Evolutionary conservation across 1,140 invertebrate genomes (phyloP).

Genomic region (Catajapyx aquilonaris): DNA sequence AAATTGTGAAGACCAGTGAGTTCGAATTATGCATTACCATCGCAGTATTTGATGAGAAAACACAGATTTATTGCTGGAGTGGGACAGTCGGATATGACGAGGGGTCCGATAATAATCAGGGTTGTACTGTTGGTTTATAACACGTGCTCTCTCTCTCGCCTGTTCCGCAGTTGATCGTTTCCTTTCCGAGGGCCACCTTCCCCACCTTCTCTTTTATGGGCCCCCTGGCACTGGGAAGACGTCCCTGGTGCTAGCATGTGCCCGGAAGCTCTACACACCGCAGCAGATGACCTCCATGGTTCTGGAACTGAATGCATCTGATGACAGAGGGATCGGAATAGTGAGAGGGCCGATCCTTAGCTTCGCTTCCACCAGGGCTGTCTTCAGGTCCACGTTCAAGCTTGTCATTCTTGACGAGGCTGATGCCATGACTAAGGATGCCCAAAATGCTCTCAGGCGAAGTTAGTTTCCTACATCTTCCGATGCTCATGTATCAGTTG

Average conservation of each 20-base stretch:
- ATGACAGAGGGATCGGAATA: slow-evolving; percentile 95
- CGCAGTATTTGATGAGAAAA: neutral
- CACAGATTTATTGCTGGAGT: neutral
- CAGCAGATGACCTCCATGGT: slow-evolving; percentile 76
- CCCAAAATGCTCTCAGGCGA: slow-evolving; percentile 92
- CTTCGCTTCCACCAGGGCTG: slow-evolving; percentile 93
- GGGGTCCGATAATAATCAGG: neutral
- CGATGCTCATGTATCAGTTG: neutral
- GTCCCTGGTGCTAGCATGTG: slow-evolving; percentile 91
- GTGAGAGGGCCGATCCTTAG: slow-evolving; percentile 89
- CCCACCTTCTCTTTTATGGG: slow-evolving; percentile 94
- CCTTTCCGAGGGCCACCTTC: slow-evolving; percentile 76
- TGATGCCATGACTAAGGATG: slow-evolving; percentile 99
- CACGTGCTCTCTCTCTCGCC: slow-evolving; percentile 7
- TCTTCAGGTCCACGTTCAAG: slow-evolving; percentile 86
- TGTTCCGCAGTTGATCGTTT: slow-evolving; percentile 68
- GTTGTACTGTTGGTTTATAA: slow-evolving; percentile 4
- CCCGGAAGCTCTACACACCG: slow-evolving; percentile 74
- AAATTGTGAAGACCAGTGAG: slow-evolving; percentile 91
- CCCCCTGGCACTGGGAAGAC: slow-evolving; percentile 98
- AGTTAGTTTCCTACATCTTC: slow-evolving; percentile 33
- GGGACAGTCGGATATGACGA: neutral
- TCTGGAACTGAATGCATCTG: slow-evolving; percentile 91
- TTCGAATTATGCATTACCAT: neutral
- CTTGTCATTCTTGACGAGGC: slow-evolving; percentile 97